Evolutionary conservation across 2,888 invertebrate genomes (phyloP), one percentile per base, ranked within the genome.

Genomic region (Drosophila longiperda): DNA sequence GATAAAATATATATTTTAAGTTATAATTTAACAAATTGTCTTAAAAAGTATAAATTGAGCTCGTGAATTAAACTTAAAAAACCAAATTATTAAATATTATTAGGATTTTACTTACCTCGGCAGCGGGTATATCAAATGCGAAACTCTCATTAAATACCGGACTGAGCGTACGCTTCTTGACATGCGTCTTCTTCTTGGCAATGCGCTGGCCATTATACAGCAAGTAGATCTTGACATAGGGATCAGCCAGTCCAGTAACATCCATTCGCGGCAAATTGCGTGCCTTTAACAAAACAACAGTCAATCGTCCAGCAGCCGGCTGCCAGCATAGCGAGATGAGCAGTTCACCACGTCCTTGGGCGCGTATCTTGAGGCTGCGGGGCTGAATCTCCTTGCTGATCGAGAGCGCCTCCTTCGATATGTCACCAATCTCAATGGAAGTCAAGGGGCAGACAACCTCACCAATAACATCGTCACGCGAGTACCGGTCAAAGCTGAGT

Each of bases 111-210:
- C 87, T 73, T 66, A 93, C 93, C 96, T 94, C 94, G 92, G 94
- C 95, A 57, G 96, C 95, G 23, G 98, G 99, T 80, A 99, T 97
- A 90, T 99, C 99, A 93, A 99, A 99, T 63, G 98, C 97, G 94
- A 99, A 99, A 62, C 98, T 98, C 94, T 99, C 99, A 94, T 99
- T 99, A 95, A 99, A 99, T 65, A 99, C 99, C 0, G 99, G 99
- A 94, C 98, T 98, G 86, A 99, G 94, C 1, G 99, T 99, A 66
- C 99, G 95, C 93, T 99, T 99, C 95, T 99, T 99, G 57, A 99
- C 99, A 93, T 99, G 99, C 0, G 99, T 99, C 95, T 99, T 99
- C 95, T 99, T 99, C 95, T 99, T 99, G 57, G 98, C 98, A 89
- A 99, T 97, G 78, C 99, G 96, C 92, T 99, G 99, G n/a, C 98